A percentile compares a stretch with the other conserved stretches of the same genome.
phyloP scores from a whole-genome alignment of 64 coral and sea anemone genomes.

The Anthopleura sola region DNA sequence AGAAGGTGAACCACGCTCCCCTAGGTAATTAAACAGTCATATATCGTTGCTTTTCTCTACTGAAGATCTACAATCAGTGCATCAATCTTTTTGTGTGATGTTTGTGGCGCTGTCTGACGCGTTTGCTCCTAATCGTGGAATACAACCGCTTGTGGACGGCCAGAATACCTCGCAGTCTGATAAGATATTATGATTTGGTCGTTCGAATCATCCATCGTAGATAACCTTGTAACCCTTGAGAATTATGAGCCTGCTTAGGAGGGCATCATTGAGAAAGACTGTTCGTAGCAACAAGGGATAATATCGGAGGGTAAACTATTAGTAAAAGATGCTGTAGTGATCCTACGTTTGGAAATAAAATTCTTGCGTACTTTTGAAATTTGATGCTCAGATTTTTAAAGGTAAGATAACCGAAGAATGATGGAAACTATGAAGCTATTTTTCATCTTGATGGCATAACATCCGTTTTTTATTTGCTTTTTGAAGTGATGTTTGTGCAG shows the following conservation, averaged over 20 bases:
- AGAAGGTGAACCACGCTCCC: neutral
- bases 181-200: conserved; percentile 5
- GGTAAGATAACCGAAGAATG: neutral
- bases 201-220: neutral
- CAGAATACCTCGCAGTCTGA: neutral
- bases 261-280: neutral
- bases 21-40: neutral
- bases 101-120: conserved; percentile 4
- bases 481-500: too few relatives aligned
- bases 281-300: neutral
- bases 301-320: neutral
- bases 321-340: neutral
- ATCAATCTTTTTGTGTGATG: neutral
- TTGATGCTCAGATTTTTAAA: neutral
- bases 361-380: neutral
- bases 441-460: too few relatives aligned
- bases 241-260: neutral
- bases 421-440: neutral
- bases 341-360: neutral
- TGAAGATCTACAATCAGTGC: neutral
- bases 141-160: neutral
- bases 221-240: conserved; percentile 8
- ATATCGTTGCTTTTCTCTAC: neutral
- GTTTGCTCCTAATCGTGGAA: neutral
- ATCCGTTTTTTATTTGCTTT: too few relatives aligned